Conservation (phyloP, 2,888 invertebrate genomes). For the Melinaea menophilus region DNA sequence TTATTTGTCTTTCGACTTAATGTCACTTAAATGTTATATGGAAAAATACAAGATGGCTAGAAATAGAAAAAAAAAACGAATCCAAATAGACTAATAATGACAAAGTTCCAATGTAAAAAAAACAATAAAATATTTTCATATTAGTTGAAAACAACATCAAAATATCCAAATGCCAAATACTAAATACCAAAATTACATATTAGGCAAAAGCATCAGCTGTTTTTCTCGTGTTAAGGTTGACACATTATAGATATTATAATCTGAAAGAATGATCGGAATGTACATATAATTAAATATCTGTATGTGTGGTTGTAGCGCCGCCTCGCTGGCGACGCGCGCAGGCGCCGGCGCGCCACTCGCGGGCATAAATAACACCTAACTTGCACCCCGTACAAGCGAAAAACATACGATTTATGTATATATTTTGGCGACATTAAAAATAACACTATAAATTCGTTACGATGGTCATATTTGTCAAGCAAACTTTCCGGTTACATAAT, state of each 20-base stretch:
- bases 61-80: too few relatives aligned
- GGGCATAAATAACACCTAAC: constrained; percentile 35
- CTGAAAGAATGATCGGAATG: constrained; percentile 60
- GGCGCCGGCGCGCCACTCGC: constrained; percentile 51
- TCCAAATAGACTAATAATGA: too few relatives aligned
- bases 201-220: constrained; percentile 14
- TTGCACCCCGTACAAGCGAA: constrained; percentile 27
- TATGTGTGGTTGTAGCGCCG: constrained; percentile 47
- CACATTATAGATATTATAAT: constrained; percentile 45
- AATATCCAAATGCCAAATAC: background rate
- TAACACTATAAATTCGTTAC: constrained; percentile 16
- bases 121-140: too few relatives aligned
- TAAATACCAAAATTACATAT: too few relatives aligned
- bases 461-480: constrained; percentile 10
- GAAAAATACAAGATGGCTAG: too few relatives aligned
- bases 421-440: constrained; percentile 25
- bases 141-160: background rate
- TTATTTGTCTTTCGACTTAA: too few relatives aligned
- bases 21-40: too few relatives aligned
- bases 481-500: constrained; percentile 11
- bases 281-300: constrained; percentile 61
- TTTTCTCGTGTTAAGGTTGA: constrained; percentile 28
- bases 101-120: too few relatives aligned
- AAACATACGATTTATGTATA: constrained; percentile 26
- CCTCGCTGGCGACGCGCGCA: constrained; percentile 48